Evolutionary conservation across 1,140 invertebrate genomes (phyloP).

Genomic region (Uloborus diversus): DNA sequence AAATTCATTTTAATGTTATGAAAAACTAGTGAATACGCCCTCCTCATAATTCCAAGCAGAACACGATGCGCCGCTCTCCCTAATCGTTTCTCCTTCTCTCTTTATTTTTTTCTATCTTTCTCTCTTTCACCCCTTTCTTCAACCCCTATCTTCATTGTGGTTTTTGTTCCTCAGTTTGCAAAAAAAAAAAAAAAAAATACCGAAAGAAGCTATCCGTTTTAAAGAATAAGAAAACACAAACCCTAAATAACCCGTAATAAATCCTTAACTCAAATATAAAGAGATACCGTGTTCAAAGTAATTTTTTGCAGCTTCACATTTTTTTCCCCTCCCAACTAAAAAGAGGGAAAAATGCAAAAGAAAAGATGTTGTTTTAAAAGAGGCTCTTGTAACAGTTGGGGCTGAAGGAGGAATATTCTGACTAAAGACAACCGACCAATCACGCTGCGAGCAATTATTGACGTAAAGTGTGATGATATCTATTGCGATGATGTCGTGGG

Average conservation of each 20-base stretch:
- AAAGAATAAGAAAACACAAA: slow-evolving; percentile 44
- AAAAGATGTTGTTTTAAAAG: slow-evolving; percentile 21
- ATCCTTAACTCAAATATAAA: slow-evolving; percentile 57
- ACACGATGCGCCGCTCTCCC: neutral
- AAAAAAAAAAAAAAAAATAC: slow-evolving; percentile 2
- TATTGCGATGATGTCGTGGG: slow-evolving; percentile 38
- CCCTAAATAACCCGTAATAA: slow-evolving; percentile 56
- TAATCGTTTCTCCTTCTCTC: too few relatives aligned
- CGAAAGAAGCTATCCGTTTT: slow-evolving; percentile 25
- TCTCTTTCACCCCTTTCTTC: too few relatives aligned
- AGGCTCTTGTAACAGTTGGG: neutral
- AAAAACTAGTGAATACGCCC: slow-evolving; percentile 1
- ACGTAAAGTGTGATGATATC: slow-evolving; percentile 54
- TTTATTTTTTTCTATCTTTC: too few relatives aligned
- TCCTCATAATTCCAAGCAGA: slow-evolving; percentile 2
- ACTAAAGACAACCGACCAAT: slow-evolving; percentile 37
- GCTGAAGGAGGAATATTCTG: neutral
- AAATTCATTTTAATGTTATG: slow-evolving; percentile 42
- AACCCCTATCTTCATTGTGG: slow-evolving; percentile 15
- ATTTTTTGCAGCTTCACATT: slow-evolving; percentile 29
- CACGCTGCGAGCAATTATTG: slow-evolving; percentile 48
- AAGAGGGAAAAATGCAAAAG: slow-evolving; percentile 16
- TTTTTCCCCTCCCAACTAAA: slow-evolving; percentile 3
- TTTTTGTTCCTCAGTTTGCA: slow-evolving; percentile 23
- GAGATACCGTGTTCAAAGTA: slow-evolving; percentile 41